Percentiles rank a stretch among this genome's conserved stretches.
Conservation (phyloP, 2,113 vertebrate genomes). For the Ibidorhyncha struthersii region DNA sequence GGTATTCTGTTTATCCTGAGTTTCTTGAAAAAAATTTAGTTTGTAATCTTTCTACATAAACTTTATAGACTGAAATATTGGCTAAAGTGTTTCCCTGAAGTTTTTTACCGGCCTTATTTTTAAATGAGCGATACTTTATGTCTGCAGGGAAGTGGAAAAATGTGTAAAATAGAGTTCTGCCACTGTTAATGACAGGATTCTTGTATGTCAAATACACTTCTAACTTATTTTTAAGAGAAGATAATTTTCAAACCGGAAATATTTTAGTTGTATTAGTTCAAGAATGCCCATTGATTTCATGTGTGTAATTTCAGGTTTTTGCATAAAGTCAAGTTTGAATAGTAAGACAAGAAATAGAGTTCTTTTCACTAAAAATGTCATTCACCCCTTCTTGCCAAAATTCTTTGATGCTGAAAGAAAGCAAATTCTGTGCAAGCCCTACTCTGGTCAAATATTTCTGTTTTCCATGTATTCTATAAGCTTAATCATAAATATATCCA, state of each 20-base stretch:
- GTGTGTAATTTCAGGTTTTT: not conserved
- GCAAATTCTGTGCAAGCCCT: not conserved
- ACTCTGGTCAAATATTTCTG: not conserved
- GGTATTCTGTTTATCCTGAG: not conserved
- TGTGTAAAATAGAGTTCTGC: not conserved
- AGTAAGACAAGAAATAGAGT: not conserved
- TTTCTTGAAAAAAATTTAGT: not conserved
- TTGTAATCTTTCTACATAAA: not conserved
- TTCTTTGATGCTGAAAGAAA: not conserved
- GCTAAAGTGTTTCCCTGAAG: not conserved
- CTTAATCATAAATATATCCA: not conserved
- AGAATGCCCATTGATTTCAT: not conserved
- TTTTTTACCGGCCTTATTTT: not conserved
- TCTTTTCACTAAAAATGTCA: not conserved
- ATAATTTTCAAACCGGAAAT: not conserved
- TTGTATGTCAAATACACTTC: not conserved
- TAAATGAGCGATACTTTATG: not conserved
- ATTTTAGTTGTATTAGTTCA: not conserved
- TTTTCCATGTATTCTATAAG: not conserved
- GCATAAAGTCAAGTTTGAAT: not conserved
- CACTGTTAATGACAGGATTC: not conserved
- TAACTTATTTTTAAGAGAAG: not conserved
- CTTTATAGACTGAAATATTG: not conserved
- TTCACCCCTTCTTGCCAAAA: not conserved
- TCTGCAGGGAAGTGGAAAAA: not conserved